A percentile compares a stretch with the other conserved stretches of the same genome.
Evolutionary conservation across 2,888 invertebrate genomes (phyloP).

Genomic region (Drosophila recens): DNA sequence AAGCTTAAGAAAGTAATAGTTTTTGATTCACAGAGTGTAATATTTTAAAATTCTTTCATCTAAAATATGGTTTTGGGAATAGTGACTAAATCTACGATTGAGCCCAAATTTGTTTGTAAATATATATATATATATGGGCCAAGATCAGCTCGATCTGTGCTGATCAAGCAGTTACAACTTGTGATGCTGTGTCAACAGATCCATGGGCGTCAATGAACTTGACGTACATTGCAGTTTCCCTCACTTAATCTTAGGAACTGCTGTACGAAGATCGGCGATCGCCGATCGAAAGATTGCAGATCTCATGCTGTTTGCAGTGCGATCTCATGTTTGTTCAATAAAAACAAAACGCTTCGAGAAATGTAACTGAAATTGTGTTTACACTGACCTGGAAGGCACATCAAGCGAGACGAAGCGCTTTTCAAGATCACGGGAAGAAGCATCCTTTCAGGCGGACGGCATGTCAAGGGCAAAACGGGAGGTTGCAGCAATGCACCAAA

Average conservation of each 20-base stretch:
- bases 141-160: background rate
- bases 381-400: constrained; percentile 58
- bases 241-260: constrained; percentile 18
- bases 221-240: constrained; percentile 22
- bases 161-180: constrained; percentile 29
- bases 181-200: constrained; percentile 13
- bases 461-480: constrained; percentile 34
- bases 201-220: constrained; percentile 66
- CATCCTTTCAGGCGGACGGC: constrained; percentile 32
- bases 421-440: constrained; percentile 39
- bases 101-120: too few relatives aligned
- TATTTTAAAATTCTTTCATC: too few relatives aligned
- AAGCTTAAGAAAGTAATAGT: background rate
- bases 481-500: constrained; percentile 17
- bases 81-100: too few relatives aligned
- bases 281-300: constrained; percentile 37
- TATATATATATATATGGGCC: background rate
- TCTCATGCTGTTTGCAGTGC: constrained; percentile 55
- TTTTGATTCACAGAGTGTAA: too few relatives aligned
- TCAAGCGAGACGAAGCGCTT: constrained; percentile 52
- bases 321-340: constrained; percentile 66
- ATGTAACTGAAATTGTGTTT: constrained; percentile 75
- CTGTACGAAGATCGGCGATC: constrained; percentile 34
- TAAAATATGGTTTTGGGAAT: too few relatives aligned
- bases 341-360: constrained; percentile 63